phyloP scores from a whole-genome alignment of 2,888 invertebrate species.

The Entomobrya proxima region DNA sequence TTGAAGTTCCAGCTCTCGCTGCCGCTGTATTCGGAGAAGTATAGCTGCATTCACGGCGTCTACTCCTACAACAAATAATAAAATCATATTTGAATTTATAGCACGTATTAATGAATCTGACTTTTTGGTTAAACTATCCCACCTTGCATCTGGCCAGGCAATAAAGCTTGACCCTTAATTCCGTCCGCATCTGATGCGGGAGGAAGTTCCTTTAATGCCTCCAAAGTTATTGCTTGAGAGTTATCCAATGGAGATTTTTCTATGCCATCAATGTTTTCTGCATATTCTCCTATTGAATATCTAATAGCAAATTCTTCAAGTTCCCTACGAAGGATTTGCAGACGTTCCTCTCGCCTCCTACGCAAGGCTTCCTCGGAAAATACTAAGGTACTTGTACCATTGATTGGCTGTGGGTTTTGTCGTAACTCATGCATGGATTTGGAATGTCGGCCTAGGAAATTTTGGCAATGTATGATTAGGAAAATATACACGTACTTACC shows the following conservation, averaged over 20 bases:
- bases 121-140: no score
- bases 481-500: background rate
- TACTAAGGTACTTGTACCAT: background rate
- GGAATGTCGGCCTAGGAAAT: slow-evolving; percentile 38
- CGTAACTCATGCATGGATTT: slow-evolving; percentile 61
- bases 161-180: background rate
- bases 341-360: slow-evolving; percentile 46
- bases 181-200: background rate
- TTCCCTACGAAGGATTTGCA: slow-evolving; percentile 54
- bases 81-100: background rate
- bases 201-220: background rate
- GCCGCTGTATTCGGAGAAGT: slow-evolving; percentile 58
- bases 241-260: slow-evolving; percentile 26
- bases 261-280: slow-evolving; percentile 50
- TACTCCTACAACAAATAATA: slow-evolving; percentile 26
- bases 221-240: background rate
- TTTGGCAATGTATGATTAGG: background rate
- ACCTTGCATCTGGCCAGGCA: slow-evolving; percentile 31
- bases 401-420: background rate
- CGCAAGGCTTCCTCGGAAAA: slow-evolving; percentile 37
- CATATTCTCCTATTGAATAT: slow-evolving; percentile 52
- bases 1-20: slow-evolving; percentile 56
- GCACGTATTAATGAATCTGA: background rate
- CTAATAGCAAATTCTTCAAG: slow-evolving; percentile 60
- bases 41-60: slow-evolving; percentile 50